Evolutionary conservation across 2,797 vertebrate genomes (phyloP).

Genomic region (Columba guinea): DNA sequence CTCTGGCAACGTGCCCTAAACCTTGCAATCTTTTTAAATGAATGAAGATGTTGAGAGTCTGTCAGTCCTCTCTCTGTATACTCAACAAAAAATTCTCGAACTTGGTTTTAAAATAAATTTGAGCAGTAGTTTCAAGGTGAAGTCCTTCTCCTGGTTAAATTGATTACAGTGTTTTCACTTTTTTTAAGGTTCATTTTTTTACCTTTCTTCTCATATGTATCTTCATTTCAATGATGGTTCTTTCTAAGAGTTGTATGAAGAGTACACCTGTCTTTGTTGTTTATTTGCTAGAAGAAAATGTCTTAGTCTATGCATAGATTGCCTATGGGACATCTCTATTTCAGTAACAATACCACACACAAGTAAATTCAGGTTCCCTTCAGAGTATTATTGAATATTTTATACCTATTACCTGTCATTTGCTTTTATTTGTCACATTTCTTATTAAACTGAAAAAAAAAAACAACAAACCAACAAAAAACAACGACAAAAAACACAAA

Average conservation of each 20-base stretch:
- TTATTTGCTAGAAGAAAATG: not conserved
- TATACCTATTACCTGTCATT: not conserved
- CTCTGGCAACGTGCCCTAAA: not conserved
- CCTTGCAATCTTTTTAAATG: not conserved
- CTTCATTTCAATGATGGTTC: not conserved
- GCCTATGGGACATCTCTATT: not conserved
- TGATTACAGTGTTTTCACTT: not conserved
- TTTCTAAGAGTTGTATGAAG: not conserved
- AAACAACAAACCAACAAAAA: no score
- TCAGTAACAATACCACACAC: not conserved
- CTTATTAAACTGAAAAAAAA: not conserved
- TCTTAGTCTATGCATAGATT: not conserved
- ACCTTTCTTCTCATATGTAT: not conserved
- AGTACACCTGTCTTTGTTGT: not conserved
- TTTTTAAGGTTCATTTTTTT: not conserved
- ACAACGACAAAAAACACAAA: no score
- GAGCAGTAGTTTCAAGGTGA: not conserved
- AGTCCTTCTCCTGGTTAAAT: not conserved
- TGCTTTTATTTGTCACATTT: not conserved
- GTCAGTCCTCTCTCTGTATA: not conserved
- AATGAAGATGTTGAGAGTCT: not conserved
- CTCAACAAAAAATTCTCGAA: not conserved
- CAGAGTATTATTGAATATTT: not conserved
- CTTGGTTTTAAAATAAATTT: not conserved
- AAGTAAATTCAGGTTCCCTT: not conserved